Evolutionary conservation across 2,888 invertebrate species (phyloP).

Genomic region (Plusia festucae): DNA sequence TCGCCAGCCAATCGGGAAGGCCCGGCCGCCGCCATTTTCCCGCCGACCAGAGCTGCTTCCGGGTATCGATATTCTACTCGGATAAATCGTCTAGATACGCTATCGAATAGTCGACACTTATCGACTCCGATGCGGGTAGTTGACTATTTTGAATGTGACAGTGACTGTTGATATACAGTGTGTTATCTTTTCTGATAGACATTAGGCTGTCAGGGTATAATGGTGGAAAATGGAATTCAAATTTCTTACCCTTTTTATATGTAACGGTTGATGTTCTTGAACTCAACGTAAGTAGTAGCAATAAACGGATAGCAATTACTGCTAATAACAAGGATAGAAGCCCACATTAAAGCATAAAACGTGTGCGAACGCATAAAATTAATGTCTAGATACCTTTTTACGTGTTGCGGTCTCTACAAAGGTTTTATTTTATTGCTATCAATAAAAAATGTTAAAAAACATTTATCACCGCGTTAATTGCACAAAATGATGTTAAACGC

Average conservation of each 20-base stretch:
- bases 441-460: slow-evolving; percentile 53
- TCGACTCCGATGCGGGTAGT: slow-evolving; percentile 55
- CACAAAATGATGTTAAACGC: slow-evolving; percentile 60
- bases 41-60: slow-evolving; percentile 61
- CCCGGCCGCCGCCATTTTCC: slow-evolving; percentile 69
- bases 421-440: slow-evolving; percentile 52
- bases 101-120: slow-evolving; percentile 64
- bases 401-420: slow-evolving; percentile 50
- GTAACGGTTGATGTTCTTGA: slow-evolving; percentile 18
- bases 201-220: slow-evolving; percentile 23
- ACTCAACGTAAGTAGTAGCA: slow-evolving; percentile 22
- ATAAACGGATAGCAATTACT: slow-evolving; percentile 34
- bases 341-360: slow-evolving; percentile 50
- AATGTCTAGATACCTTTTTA: slow-evolving; percentile 51
- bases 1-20: slow-evolving; percentile 64
- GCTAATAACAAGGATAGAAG: slow-evolving; percentile 50
- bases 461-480: slow-evolving; percentile 60
- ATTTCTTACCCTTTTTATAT: slow-evolving; percentile 19
- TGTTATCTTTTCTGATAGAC: slow-evolving; percentile 50
- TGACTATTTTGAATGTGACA: slow-evolving; percentile 59
- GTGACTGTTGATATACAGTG: slow-evolving; percentile 54
- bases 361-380: slow-evolving; percentile 51
- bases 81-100: slow-evolving; percentile 63
- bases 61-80: slow-evolving; percentile 60
- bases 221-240: slow-evolving; percentile 17